Evolutionary conservation across 2,888 invertebrate genomes (phyloP).

Genomic region (Yponomeuta cagnagella): DNA sequence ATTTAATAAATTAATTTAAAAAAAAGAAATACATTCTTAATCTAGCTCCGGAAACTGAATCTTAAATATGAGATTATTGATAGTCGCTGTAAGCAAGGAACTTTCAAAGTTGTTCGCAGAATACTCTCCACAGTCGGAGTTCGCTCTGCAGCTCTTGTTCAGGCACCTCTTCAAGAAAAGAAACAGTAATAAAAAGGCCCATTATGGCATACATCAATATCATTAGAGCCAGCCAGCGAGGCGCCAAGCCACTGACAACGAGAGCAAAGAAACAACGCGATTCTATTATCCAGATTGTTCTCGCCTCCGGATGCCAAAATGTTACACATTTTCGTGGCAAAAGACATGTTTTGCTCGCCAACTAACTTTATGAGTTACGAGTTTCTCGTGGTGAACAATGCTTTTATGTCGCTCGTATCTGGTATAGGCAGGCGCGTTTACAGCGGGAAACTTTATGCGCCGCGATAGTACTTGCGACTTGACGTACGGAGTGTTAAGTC

Average conservation of each 20-base stretch:
- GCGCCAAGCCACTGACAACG: constrained; percentile 28
- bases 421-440: constrained; percentile 7
- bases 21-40: too few species aligned
- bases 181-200: background rate
- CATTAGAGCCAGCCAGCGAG: constrained; percentile 30
- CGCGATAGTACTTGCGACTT: background rate
- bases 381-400: constrained; percentile 51
- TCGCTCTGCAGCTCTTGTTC: too few species aligned
- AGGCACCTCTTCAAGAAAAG: constrained; percentile 2
- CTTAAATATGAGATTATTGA: too few species aligned
- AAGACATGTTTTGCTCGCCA: constrained; percentile 56
- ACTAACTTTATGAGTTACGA: constrained; percentile 67
- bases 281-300: constrained; percentile 70
- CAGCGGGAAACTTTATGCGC: background rate
- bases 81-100: too few species aligned
- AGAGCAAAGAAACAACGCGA: constrained; percentile 50
- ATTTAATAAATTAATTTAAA: too few species aligned
- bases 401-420: constrained; percentile 47
- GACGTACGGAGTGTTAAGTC: background rate
- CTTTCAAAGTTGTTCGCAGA: too few species aligned
- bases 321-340: constrained; percentile 47
- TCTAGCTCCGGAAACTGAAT: too few species aligned
- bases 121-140: too few species aligned
- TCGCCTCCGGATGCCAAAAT: constrained; percentile 66
- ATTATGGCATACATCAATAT: background rate